Evolutionary conservation across 2,888 invertebrate species (phyloP).

Genomic region (Podotricha telesiphe): DNA sequence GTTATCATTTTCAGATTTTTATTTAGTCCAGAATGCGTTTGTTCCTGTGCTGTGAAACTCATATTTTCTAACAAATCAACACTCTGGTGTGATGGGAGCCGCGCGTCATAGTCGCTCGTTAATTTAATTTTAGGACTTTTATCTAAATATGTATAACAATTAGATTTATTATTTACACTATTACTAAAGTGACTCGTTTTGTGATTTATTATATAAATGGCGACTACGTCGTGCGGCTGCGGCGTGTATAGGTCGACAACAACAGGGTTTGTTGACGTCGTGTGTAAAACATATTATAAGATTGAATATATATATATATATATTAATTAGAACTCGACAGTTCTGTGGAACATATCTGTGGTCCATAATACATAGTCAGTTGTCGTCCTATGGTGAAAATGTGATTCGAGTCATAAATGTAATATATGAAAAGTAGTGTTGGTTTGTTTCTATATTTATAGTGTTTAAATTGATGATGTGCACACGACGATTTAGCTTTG

Average conservation of each 20-base stretch:
- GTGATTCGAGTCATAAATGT: constrained; percentile 67
- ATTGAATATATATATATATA: constrained; percentile 40
- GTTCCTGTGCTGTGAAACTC: constrained; percentile 80
- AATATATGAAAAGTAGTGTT: constrained; percentile 69
- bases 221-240: constrained; percentile 45
- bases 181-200: constrained; percentile 36
- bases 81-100: constrained; percentile 59
- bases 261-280: constrained; percentile 47
- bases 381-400: constrained; percentile 51
- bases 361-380: constrained; percentile 47
- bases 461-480: constrained; percentile 65
- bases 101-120: background rate
- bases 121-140: constrained; percentile 31
- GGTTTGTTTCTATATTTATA: constrained; percentile 80
- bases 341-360: constrained; percentile 39
- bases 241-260: constrained; percentile 48
- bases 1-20: constrained; percentile 83
- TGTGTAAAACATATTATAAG: constrained; percentile 42
- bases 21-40: constrained; percentile 83
- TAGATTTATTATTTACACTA: constrained; percentile 36
- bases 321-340: constrained; percentile 35
- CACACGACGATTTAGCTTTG: constrained; percentile 77
- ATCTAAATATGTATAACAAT: constrained; percentile 27
- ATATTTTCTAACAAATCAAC: constrained; percentile 79
- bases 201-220: constrained; percentile 42